phyloP scores from a whole-genome alignment of 2,888 invertebrate genomes.

The Xestia rhomboidea region DNA sequence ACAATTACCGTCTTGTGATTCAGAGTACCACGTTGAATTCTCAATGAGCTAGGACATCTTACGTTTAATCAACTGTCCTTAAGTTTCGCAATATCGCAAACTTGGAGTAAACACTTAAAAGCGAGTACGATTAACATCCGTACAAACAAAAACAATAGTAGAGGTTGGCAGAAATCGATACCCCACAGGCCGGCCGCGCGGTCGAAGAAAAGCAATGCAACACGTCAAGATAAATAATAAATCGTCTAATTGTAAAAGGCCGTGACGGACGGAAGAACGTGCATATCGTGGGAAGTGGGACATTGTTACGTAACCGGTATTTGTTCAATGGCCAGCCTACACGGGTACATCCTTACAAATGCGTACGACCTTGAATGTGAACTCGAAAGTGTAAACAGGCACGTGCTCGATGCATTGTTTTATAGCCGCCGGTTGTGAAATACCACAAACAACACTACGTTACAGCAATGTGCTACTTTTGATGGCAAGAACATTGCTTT shows the following conservation, averaged over 20 bases:
- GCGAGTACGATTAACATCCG: slow-evolving; percentile 11
- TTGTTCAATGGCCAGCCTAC: slow-evolving; percentile 88
- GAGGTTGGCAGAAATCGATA: slow-evolving; percentile 36
- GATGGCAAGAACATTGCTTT: slow-evolving; percentile 19
- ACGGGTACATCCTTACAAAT: slow-evolving; percentile 90
- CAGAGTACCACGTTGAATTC: slow-evolving; percentile 69
- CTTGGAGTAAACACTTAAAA: slow-evolving; percentile 33
- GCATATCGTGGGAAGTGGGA: slow-evolving; percentile 88
- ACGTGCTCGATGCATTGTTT: slow-evolving; percentile 90
- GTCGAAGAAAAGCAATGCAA: slow-evolving; percentile 55
- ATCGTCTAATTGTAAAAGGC: slow-evolving; percentile 79
- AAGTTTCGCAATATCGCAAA: slow-evolving; percentile 44
- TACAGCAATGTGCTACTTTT: slow-evolving; percentile 52
- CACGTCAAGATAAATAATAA: slow-evolving; percentile 66
- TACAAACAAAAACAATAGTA: slow-evolving; percentile 21
- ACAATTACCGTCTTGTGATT: slow-evolving; percentile 73
- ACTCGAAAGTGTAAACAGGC: slow-evolving; percentile 90
- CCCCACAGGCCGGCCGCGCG: slow-evolving; percentile 8
- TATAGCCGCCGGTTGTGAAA: slow-evolving; percentile 84
- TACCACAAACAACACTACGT: slow-evolving; percentile 75
- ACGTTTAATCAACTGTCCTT: slow-evolving; percentile 48
- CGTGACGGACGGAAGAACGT: slow-evolving; percentile 80
- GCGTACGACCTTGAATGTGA: slow-evolving; percentile 90
- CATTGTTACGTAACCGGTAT: slow-evolving; percentile 89
- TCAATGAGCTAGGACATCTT: slow-evolving; percentile 64